Evolutionary conservation across 1,140 invertebrate species (phyloP), one percentile per base, ranked within the genome.

Genomic region (Drosophila sucinea): DNA sequence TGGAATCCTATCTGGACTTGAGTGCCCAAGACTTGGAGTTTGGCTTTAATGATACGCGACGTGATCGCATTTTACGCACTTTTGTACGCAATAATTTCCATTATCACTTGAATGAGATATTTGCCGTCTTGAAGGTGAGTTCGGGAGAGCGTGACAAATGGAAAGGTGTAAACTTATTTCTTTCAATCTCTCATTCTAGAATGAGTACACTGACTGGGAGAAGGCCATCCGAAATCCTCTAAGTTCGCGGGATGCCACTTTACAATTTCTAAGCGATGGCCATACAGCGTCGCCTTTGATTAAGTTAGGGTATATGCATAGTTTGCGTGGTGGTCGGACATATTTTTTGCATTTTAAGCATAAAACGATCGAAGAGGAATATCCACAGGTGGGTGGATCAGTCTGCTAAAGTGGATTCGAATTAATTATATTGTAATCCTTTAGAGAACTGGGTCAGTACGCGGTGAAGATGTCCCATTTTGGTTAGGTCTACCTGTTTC

Each of bases 381-480:
- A 95, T 92, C 95, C 95, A 41, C 95, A 96, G 94, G 95, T 96
- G 93, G 57, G 69, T 60, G 35, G 57, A 27, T 29, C 5, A 23
- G 7, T 32, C 32, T 29, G 4, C 1, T 6, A 7, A 32, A 29
- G 5, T 2, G 10, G 3, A 32, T 10, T 72, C 29, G 57, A 27
- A 41, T 56, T 25, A 3, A 5, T 65, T 11, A 1, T 7, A 27
- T 33, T 27, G 0, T 11, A 11, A 4, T 92, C 11, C 11, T 60
- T 17, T 94, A 95, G 95, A 94, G 94, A 90, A 94, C 93, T 70
- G 97, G 95, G 51, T 97, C 94, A 57, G 96, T 98, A 60, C 95
- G 96, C 75, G 98, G 98, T n/a, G 98, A 99, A 91, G 98, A 99
- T 92, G 93, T 99, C 80, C 96, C 98, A 29, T 99, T 98, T 91